Percentiles rank a stretch among this genome's conserved stretches.
Evolutionary conservation across 1,140 invertebrate genomes (phyloP).

Genomic region (Gonioctena quinquepunctata): DNA sequence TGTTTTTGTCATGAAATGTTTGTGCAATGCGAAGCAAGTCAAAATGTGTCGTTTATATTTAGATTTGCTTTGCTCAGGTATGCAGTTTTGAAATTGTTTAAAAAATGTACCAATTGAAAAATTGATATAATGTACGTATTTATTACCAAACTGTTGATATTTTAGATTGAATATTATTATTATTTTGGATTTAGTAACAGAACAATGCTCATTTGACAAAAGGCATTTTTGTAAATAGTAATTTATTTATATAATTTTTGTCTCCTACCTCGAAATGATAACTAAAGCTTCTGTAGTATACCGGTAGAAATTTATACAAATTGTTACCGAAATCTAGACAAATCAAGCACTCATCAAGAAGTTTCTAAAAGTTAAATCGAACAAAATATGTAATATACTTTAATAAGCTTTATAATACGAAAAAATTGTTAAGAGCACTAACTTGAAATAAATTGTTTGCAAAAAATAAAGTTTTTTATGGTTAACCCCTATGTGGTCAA

Average conservation of each 20-base stretch:
- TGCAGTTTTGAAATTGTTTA: constrained; percentile 17
- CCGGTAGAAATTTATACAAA: constrained; percentile 33
- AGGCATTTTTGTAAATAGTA: constrained; percentile 1
- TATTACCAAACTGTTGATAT: constrained; percentile 31
- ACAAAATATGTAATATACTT: constrained; percentile 38
- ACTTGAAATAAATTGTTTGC: constrained; percentile 52
- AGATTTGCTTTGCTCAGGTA: neutral
- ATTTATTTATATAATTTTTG: constrained; percentile 11
- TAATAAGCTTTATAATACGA: constrained; percentile 44
- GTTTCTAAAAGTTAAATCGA: constrained; percentile 13
- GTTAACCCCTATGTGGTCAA: neutral
- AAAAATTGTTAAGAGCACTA: constrained; percentile 48
- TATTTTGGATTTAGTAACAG: constrained; percentile 9
- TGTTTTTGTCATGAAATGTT: constrained; percentile 17
- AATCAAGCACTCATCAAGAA: constrained; percentile 30
- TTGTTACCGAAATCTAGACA: constrained; percentile 37
- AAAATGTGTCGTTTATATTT: neutral
- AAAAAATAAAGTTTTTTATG: constrained; percentile 27
- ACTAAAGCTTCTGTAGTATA: constrained; percentile 24
- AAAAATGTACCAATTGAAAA: neutral
- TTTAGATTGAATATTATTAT: constrained; percentile 15
- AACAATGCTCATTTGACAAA: constrained; percentile 15
- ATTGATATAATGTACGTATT: constrained; percentile 24
- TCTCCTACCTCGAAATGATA: constrained; percentile 22
- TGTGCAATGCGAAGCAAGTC: neutral